Percentiles rank a stretch among this genome's conserved stretches.
These are phyloP conservation scores for Lithodes maja DNA, from an alignment of 2,888 invertebrate species.

Conservation along the genomic window DNA sequence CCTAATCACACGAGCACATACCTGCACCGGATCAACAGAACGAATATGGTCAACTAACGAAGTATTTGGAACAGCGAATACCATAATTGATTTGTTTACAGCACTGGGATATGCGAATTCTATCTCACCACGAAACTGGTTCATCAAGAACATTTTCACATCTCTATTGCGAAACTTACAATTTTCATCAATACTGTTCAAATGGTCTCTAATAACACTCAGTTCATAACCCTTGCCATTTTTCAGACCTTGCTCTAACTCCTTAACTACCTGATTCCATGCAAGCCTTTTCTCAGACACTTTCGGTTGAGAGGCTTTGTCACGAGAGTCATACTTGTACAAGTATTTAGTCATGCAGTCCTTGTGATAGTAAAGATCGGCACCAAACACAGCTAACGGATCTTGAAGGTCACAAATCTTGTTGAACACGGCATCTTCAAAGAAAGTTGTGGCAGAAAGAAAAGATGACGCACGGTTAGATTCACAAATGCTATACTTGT, in stretches of 20 bases:
- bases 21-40: background rate
- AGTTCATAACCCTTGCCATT: slow-evolving; percentile 11
- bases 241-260: slow-evolving; percentile 1
- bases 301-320: background rate
- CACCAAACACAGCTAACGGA: background rate
- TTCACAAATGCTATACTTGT: background rate
- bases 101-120: background rate
- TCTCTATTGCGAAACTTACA: slow-evolving; percentile 12
- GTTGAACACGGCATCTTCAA: background rate
- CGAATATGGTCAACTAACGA: slow-evolving; percentile 3
- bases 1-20: background rate
- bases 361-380: background rate
- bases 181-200: background rate
- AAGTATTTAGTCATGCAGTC: background rate
- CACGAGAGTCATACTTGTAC: slow-evolving; percentile 1
- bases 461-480: background rate
- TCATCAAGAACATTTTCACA: background rate
- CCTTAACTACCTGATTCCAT: background rate
- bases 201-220: background rate
- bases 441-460: background rate
- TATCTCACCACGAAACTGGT: slow-evolving; percentile 7
- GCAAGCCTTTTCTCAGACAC: background rate
- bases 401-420: slow-evolving; percentile 13
- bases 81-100: background rate
- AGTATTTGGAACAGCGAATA: background rate